Percentiles rank a stretch among this genome's conserved stretches.
These are phyloP conservation scores for Lycorma delicatula DNA, from an alignment of 1,140 invertebrate genomes.

Conservation along the genomic window DNA sequence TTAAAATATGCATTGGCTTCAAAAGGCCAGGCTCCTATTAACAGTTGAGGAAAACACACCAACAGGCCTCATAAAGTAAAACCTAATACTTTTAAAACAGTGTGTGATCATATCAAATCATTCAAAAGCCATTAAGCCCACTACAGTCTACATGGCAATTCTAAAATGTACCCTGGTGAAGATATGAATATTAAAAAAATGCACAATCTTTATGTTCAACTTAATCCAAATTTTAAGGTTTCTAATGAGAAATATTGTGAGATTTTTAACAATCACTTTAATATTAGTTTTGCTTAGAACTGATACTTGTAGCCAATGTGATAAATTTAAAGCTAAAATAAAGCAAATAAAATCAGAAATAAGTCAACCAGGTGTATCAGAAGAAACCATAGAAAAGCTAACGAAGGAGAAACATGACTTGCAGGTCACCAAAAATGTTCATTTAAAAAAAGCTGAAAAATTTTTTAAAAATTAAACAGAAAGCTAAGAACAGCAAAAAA, in stretches of 20 bases:
- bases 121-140: constrained; percentile 18
- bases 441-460: constrained; percentile 13
- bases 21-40: not conserved
- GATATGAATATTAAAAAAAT: constrained; percentile 18
- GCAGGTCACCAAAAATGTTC: constrained; percentile 8
- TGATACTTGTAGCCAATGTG: constrained; percentile 10
- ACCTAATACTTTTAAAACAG: constrained; percentile 11
- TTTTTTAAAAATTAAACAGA: constrained; percentile 5
- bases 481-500: not conserved
- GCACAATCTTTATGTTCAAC: constrained; percentile 5
- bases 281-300: constrained; percentile 13
- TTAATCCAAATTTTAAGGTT: constrained; percentile 1
- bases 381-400: not conserved
- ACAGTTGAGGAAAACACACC: constrained; percentile 13
- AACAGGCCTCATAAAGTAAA: constrained; percentile 14
- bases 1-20: not conserved
- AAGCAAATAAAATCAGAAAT: constrained; percentile 4
- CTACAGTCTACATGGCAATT: constrained; percentile 14
- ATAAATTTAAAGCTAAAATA: constrained; percentile 11
- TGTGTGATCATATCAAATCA: constrained; percentile 6
- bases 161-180: constrained; percentile 11
- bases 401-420: not conserved
- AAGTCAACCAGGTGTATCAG: not conserved
- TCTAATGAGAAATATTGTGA: constrained; percentile 12
- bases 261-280: constrained; percentile 15